Base-by-base conservation (phyloP, 2,113 vertebrate species). In the Rhizomys pruinosus region DNA sequence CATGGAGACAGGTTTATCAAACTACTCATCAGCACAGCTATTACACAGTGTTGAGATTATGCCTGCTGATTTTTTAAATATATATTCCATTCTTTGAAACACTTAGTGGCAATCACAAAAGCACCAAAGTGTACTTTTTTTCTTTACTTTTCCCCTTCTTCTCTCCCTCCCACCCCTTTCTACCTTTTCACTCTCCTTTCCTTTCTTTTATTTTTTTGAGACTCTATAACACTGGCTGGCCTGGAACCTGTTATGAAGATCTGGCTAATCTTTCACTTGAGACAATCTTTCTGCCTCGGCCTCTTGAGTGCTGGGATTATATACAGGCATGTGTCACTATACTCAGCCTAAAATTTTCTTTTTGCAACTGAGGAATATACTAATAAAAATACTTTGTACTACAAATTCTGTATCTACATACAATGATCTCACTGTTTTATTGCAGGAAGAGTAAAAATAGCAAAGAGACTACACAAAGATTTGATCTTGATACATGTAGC, bases 11-110 rank as follows among this genome's bases (percentile, higher is more conserved):
- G 37, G 12, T 89, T 72, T 86, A 77, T 87, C 39, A 72, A 73
- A 39, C 11, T 81, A 27, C 39, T 13, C 16, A 61, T 39, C 63
- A 52, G 42, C 44, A 80, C 7, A 93, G 42, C 5, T 23, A 76
- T 32, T 84, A 39, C 72, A 76, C 0, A 42, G 0, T 91, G 37
- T 37, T 86, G 39, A 22, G 22, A 66, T 8, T 12, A 73, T 77
- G 87, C 72, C 17, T 87, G 34, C 79, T 81, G 66, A 84, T 80
- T 9, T 64, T 61, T 90, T 90, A 39, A 86, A 94, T 71, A 86
- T 11, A 74, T 72, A 63, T 19, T 87, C 20, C 32, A 87, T 80
- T 94, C 4, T 82, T 91, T 89, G 92, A 84, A 59, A 90, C 59
- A 55, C 29, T 78, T 39, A 90, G 34, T 87, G 73, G 44, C 32